phyloP scores from a whole-genome alignment of 1,140 invertebrate genomes.

The Bradynema listronoti region DNA sequence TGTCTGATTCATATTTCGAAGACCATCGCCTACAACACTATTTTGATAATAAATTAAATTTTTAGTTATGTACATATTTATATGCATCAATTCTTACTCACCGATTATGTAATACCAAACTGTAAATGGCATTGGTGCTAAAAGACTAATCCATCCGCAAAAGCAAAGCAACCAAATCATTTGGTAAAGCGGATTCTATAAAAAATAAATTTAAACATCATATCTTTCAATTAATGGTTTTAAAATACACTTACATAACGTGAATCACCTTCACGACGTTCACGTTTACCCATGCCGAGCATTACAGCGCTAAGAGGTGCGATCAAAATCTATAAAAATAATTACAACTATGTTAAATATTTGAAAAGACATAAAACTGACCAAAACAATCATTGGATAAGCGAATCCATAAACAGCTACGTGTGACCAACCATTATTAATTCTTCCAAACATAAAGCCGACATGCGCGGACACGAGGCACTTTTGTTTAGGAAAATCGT shows the following conservation, averaged over 20 bases:
- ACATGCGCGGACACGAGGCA: constrained; percentile 52
- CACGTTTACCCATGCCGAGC: constrained; percentile 56
- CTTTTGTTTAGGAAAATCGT: constrained; percentile 34
- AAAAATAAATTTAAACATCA: constrained; percentile 19
- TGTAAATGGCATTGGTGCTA: constrained; percentile 54
- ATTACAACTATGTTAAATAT: neutral
- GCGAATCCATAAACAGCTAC: constrained; percentile 48
- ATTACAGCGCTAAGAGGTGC: constrained; percentile 52
- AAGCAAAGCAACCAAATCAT: constrained; percentile 56
- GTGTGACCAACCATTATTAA: constrained; percentile 44
- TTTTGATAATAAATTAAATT: too few species aligned
- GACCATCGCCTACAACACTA: constrained; percentile 14
- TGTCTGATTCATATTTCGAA: constrained; percentile 50
- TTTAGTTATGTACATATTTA: too few species aligned
- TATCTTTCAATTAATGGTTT: neutral
- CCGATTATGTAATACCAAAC: constrained; percentile 40
- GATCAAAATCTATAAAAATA: constrained; percentile 29
- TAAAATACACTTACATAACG: constrained; percentile 43
- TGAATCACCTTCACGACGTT: constrained; percentile 52
- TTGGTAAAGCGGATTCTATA: constrained; percentile 55
- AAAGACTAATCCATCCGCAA: constrained; percentile 51
- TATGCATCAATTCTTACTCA: too few species aligned
- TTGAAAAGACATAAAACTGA: neutral
- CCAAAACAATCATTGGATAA: constrained; percentile 54
- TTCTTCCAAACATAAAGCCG: constrained; percentile 52